Conservation (phyloP, 2,797 vertebrate species). For the Paratrypauchen microcephalus region DNA sequence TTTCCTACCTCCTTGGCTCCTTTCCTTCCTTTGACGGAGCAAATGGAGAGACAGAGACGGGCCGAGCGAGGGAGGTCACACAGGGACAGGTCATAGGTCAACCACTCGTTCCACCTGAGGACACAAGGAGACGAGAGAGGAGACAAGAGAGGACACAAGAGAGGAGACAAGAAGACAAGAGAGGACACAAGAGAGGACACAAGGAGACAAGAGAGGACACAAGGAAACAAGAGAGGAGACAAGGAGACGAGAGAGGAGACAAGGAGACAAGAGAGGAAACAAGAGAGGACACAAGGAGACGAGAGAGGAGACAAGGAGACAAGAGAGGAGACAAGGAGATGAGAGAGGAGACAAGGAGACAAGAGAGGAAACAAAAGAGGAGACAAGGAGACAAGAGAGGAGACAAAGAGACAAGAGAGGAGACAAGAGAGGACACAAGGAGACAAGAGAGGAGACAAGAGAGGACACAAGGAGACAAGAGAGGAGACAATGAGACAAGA, state of each 20-base stretch:
- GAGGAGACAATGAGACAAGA: conserved; percentile 94
- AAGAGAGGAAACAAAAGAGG: conserved; percentile 86
- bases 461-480: conserved; percentile 6
- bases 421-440: conserved; percentile 76
- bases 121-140: conserved; percentile 61
- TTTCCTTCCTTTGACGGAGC: conserved; percentile 68
- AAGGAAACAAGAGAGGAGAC: background rate
- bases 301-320: conserved; percentile 86
- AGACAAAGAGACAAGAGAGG: conserved; percentile 61
- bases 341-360: conserved; percentile 11
- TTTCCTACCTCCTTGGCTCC: conserved; percentile 62
- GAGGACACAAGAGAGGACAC: background rate
- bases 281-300: background rate
- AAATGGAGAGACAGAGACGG: conserved; percentile 64
- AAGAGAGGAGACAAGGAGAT: too few species aligned
- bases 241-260: background rate
- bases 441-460: conserved; percentile 82
- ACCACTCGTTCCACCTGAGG: conserved; percentile 68
- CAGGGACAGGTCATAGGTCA: conserved; percentile 72
- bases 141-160: conserved; percentile 78
- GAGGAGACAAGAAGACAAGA: background rate
- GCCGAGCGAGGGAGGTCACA: conserved; percentile 57
- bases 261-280: background rate
- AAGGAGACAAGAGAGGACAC: background rate
- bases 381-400: too few species aligned